phyloP scores from a whole-genome alignment of 1,140 invertebrate species.

The Contarinia nasturtii region DNA sequence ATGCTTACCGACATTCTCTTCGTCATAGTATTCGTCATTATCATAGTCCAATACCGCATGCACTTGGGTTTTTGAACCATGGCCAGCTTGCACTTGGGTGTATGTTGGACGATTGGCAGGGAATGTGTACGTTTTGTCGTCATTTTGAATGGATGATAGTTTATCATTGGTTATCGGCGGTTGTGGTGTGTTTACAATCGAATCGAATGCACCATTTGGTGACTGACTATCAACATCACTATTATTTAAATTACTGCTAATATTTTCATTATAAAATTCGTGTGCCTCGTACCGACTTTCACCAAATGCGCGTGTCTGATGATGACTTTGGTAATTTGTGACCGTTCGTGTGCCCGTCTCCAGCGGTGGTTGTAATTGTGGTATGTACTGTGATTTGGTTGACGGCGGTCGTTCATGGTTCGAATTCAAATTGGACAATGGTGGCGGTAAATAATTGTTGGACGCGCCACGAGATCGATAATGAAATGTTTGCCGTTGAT shows the following conservation, averaged over 20 bases:
- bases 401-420: constrained; percentile 4
- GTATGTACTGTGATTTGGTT: not conserved
- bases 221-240: not conserved
- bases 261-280: too few relatives aligned
- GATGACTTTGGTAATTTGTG: not conserved
- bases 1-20: constrained; percentile 10
- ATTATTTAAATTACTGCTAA: not conserved
- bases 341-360: not conserved
- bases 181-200: not conserved
- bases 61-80: constrained; percentile 20
- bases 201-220: not conserved
- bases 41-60: constrained; percentile 23
- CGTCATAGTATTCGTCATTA: constrained; percentile 19
- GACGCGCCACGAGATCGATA: not conserved
- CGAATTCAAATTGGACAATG: not conserved
- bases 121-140: not conserved
- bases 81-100: constrained; percentile 20
- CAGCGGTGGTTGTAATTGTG: not conserved
- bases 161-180: not conserved
- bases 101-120: not conserved
- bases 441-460: constrained; percentile 3
- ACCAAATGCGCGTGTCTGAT: constrained; percentile 2
- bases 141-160: not conserved
- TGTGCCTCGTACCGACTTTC: not conserved
- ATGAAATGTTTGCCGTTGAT: too few relatives aligned